phyloP scores from a whole-genome alignment of 2,797 vertebrate genomes.

The Xerus rutilus region DNA sequence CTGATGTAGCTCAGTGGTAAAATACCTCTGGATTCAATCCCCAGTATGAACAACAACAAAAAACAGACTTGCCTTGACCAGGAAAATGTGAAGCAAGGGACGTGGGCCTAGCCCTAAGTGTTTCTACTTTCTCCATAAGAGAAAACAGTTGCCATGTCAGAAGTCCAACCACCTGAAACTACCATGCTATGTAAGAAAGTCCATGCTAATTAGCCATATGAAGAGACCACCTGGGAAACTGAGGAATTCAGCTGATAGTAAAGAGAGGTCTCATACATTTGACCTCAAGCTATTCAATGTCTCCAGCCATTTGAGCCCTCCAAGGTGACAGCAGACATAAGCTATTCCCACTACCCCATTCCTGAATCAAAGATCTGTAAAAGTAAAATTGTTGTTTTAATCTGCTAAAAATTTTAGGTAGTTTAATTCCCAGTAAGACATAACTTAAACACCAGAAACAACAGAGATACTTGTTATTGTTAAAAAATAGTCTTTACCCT shows the following conservation, averaged over 20 bases:
- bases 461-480: neutral
- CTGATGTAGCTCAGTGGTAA: too few species aligned
- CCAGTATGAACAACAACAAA: too few species aligned
- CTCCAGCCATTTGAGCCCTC: neutral
- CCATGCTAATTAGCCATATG: neutral
- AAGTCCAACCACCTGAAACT: constrained; percentile 42
- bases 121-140: constrained; percentile 25
- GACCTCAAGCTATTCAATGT: neutral
- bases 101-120: neutral
- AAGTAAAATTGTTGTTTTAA: constrained; percentile 53
- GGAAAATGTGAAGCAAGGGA: neutral
- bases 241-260: constrained; percentile 11
- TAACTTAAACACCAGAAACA: constrained; percentile 38
- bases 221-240: neutral
- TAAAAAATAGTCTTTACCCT: neutral
- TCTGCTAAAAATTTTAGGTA: constrained; percentile 40
- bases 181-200: neutral
- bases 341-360: neutral
- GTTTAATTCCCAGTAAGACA: neutral
- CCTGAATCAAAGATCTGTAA: neutral
- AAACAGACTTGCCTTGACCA: neutral
- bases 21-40: too few species aligned
- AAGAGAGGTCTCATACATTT: constrained; percentile 9
- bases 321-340: neutral
- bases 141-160: neutral